phyloP scores from a whole-genome alignment of 2,113 vertebrate genomes.

The Megatriorchis doriae region DNA sequence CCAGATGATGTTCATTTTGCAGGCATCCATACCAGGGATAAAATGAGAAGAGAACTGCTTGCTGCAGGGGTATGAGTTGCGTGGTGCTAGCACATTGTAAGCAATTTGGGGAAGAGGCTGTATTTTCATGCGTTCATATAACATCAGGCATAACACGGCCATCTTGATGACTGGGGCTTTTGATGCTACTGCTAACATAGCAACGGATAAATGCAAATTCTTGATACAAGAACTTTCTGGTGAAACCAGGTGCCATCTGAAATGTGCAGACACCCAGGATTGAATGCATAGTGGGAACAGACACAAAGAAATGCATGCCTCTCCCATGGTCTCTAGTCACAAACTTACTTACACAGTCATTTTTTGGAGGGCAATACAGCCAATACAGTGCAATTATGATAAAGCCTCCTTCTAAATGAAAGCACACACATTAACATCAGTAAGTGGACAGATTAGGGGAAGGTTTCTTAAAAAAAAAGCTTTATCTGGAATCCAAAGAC shows the following conservation, averaged over 20 bases:
- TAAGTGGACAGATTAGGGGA: neutral
- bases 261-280: neutral
- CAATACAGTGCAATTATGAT: neutral
- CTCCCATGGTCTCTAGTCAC: neutral
- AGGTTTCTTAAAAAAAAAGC: neutral
- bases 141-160: neutral
- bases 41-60: neutral
- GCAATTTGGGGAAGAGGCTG: neutral
- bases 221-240: neutral
- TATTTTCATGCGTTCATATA: neutral
- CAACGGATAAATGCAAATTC: neutral
- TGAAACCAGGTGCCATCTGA: neutral
- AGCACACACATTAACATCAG: neutral
- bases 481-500: slow-evolving; percentile 40
- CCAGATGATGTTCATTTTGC: slow-evolving; percentile 10
- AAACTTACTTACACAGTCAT: neutral
- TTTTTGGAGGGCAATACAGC: neutral
- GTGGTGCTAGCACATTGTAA: neutral
- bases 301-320: neutral
- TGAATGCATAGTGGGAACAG: neutral
- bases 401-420: neutral
- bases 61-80: neutral
- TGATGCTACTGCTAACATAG: neutral
- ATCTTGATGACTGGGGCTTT: neutral
- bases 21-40: neutral